Conservation (phyloP, 2,888 invertebrate species). For the Drosophila sordidula region DNA sequence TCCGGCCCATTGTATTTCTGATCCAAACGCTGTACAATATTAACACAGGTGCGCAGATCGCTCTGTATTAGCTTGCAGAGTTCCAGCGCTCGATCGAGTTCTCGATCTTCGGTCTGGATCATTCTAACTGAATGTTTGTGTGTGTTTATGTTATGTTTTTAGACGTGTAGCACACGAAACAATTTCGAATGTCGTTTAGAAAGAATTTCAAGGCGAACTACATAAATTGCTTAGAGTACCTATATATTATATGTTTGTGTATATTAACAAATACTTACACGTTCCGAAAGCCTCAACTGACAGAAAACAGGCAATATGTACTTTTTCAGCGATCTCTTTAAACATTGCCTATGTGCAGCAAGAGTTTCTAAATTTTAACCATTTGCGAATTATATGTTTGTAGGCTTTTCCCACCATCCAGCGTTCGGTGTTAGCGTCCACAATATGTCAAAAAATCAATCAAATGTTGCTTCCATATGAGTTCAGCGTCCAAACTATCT, state of each 20-base stretch:
- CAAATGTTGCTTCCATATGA: no score
- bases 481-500: no score
- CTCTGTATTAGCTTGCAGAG: constrained; percentile 41
- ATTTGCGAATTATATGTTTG: no score
- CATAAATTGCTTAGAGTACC: constrained; percentile 6
- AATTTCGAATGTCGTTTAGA: constrained; percentile 42
- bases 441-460: no score
- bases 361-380: no score
- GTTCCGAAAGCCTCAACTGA: constrained; percentile 1
- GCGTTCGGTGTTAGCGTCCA: no score
- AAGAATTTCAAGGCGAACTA: constrained; percentile 40
- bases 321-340: no score
- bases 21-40: constrained; percentile 46
- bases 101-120: constrained; percentile 39
- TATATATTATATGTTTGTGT: background rate
- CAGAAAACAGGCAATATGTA: no score
- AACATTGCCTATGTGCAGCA: no score
- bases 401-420: no score
- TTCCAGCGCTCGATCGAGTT: constrained; percentile 57
- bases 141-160: constrained; percentile 32
- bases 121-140: constrained; percentile 35
- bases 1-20: constrained; percentile 49
- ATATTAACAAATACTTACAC: background rate
- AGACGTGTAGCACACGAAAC: constrained; percentile 33
- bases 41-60: constrained; percentile 50